Evolutionary conservation across 2,888 invertebrate genomes (phyloP).

Genomic region (Hydropsyche betteni): DNA sequence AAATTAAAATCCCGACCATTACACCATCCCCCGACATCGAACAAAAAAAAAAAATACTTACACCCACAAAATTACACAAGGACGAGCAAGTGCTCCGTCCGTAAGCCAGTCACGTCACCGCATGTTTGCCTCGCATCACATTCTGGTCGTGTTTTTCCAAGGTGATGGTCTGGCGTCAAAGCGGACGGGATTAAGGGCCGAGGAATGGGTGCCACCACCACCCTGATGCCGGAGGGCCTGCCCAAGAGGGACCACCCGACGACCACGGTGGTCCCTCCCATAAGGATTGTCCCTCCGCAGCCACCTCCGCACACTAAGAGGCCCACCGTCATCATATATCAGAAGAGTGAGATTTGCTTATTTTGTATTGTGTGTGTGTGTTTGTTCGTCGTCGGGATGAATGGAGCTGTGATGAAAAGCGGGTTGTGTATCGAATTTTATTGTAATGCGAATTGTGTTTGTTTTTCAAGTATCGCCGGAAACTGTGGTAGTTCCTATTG

Average conservation of each 20-base stretch:
- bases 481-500: constrained; percentile 87
- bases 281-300: constrained; percentile 27
- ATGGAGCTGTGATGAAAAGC: too few relatives aligned
- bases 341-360: constrained; percentile 42
- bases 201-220: constrained; percentile 32
- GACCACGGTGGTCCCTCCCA: neutral
- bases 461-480: constrained; percentile 81
- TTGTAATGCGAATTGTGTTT: too few relatives aligned
- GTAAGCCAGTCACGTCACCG: neutral
- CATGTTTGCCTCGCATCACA: constrained; percentile 5
- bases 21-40: neutral
- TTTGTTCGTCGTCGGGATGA: too few relatives aligned
- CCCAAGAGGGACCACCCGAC: constrained; percentile 8
- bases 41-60: neutral
- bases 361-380: too few relatives aligned
- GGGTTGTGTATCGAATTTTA: too few relatives aligned
- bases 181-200: constrained; percentile 1
- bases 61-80: neutral
- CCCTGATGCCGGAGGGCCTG: neutral
- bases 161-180: constrained; percentile 23
- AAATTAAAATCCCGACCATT: too few relatives aligned
- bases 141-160: neutral
- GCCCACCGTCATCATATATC: constrained; percentile 49
- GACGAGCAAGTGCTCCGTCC: too few relatives aligned
- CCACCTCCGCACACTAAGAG: constrained; percentile 41